Base-by-base conservation (phyloP, 2,888 invertebrate genomes). In the Panorpa germanica region DNA sequence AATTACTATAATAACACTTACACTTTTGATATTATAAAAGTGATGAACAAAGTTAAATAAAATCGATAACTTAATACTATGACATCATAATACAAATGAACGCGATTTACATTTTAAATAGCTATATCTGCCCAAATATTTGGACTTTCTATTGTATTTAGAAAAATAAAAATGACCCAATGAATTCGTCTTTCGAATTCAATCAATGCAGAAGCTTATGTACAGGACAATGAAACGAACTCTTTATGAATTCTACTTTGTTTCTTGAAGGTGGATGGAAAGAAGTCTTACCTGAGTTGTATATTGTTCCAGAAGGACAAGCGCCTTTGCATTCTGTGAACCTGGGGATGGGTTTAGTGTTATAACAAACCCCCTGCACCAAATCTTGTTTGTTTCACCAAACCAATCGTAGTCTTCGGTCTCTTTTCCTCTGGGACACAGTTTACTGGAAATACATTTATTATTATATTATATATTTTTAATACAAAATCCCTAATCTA, bases 321-420 rank as follows among this genome's bases (percentile, higher is more conserved):
- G 55, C 45, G 2, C 82, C 82, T 28, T 61, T 57, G 41, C 82
- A 83, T 49, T 78, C 70, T 6, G 63, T 67, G 43, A 81, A 65
- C 4, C 64, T 67, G 4, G 41, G 38, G 11, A 81, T 54, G 0
- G 67, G 57, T 31, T 59, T 44, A 14, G 52, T 47, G 52, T 82
- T 83, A 35, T 54, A 51, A 48, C 82, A 83, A 2, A 53, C 39
- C 0, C 76, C 78, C 48, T 68, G 68, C 8, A 42, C 39, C 0
- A 47, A 46, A 20, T 57, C 44, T 44, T 4, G 41, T 40, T 5
- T 59, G 44, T 33, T 59, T 55, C 5, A 82, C 46, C 35, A 75
- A 43, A 1, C 67, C 67, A 29, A 70, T 44, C 0, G 78, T 73
- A n/a, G n/a, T n/a, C n/a, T n/a, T n/a, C n/a, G n/a, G n/a, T n/a